Evolutionary conservation across 2,113 vertebrate species (phyloP).

Genomic region (Psammodynastes pulverulentus): DNA sequence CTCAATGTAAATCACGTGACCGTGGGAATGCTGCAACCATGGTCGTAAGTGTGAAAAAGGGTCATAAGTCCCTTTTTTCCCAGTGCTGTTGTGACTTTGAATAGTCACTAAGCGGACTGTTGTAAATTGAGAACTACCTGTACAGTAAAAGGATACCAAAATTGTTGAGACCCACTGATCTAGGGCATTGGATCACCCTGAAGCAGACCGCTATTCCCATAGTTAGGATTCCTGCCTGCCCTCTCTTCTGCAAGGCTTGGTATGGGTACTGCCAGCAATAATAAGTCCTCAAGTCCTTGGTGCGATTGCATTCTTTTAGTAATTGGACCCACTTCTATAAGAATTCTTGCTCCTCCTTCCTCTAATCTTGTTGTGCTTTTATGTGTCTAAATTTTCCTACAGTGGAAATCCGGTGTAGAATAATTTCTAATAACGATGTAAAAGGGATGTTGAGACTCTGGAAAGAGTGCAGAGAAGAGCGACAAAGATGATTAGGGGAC

Average conservation of each 20-base stretch:
- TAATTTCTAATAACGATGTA: no score
- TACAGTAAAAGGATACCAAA: not conserved
- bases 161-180: not conserved
- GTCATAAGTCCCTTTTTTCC: not conserved
- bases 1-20: not conserved
- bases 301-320: no score
- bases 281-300: not conserved
- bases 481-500: no score
- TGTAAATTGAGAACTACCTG: not conserved
- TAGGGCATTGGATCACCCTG: slow-evolving; percentile 2
- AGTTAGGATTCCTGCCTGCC: not conserved
- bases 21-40: not conserved
- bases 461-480: no score
- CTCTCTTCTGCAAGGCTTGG: not conserved
- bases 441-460: no score
- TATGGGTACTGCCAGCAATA: not conserved
- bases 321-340: no score
- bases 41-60: not conserved
- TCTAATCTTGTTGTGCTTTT: not conserved
- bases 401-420: not conserved
- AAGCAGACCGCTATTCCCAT: not conserved
- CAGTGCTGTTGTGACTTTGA: not conserved
- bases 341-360: no score
- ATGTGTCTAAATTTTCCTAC: not conserved
- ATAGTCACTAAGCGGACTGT: not conserved